Evolutionary conservation across 2,113 vertebrate species (phyloP), one percentile per base, ranked within the genome.

Genomic region (Plestiodon gilberti): DNA sequence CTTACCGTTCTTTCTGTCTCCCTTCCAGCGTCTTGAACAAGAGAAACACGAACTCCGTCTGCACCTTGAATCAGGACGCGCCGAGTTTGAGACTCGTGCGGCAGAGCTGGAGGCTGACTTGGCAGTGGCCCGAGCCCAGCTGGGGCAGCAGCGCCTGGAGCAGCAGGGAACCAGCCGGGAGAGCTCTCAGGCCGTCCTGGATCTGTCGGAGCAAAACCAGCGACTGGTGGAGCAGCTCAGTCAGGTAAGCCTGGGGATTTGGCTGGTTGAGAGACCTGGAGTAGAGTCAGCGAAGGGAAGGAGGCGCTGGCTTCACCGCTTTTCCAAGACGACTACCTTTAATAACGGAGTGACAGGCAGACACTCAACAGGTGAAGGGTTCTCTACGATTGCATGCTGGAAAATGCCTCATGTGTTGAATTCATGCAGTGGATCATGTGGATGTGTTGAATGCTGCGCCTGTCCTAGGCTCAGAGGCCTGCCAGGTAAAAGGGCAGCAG

Each of bases 191-290:
- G 93, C 93, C 0, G 94, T 95, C 17, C 15, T 88, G 0, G 94
- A 96, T 20, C 95, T 96, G 84, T 93, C 93, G 0, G 96, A 96
- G 28, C 96, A 96, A 91, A 96, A 96, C 87, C 94, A 96, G 73
- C 90, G 95, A 35, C 95, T 96, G 65, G 91, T 95, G 82, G 94
- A 96, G 77, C 95, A 96, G 83, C 82, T 96, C 62, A 93, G 91
- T 8, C 95, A 96, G 95, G 96, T 96, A 38, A 87, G 87, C 59
- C 33, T 83, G 25, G 6, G 2, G 65, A 25, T 18, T 1, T 17
- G 85, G 28, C 17, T 23, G 0, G n/a, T 4, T 20, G n/a, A 28
- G 20, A 15, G 61, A 30, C 18, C 20, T 30, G 14, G 62, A 76
- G 75, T n/a, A 17, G 38, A n/a, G 28, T 48, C 38, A 25, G 38